Evolutionary conservation across 2,888 invertebrate species (phyloP).

Genomic region (Didymodactylos carnosus): DNA sequence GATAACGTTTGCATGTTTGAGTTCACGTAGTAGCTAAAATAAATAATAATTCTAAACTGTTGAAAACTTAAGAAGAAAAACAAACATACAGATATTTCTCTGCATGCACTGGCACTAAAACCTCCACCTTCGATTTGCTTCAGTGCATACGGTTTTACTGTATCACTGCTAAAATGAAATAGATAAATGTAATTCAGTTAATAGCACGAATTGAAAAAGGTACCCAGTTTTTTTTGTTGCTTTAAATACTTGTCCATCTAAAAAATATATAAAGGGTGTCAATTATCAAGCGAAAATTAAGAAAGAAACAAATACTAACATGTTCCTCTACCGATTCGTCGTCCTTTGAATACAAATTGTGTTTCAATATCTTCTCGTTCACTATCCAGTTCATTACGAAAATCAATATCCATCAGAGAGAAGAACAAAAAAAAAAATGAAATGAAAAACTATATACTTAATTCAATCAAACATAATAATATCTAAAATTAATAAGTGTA

Average conservation of each 20-base stretch:
- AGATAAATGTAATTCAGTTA: not conserved
- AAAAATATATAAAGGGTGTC: not conserved
- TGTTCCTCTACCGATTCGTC: constrained; percentile 89
- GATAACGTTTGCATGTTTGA: constrained; percentile 90
- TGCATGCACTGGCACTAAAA: constrained; percentile 88
- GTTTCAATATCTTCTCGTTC: constrained; percentile 59
- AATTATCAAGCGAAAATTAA: not conserved
- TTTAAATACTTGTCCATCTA: not conserved
- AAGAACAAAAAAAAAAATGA: too few relatives aligned
- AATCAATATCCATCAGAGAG: constrained; percentile 30
- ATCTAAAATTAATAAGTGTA: too few relatives aligned
- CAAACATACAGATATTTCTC: constrained; percentile 77
- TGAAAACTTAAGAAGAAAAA: not conserved
- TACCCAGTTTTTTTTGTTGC: constrained; percentile 11
- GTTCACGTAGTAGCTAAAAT: constrained; percentile 63
- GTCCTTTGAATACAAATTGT: constrained; percentile 88
- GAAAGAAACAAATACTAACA: constrained; percentile 59
- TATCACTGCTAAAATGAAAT: constrained; percentile 39
- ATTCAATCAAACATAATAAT: too few relatives aligned
- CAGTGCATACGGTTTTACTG: constrained; percentile 79
- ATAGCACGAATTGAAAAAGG: not conserved
- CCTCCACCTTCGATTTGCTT: constrained; percentile 90
- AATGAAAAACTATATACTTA: too few relatives aligned
- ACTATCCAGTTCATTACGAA: constrained; percentile 22
- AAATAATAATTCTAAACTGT: not conserved